Evolutionary conservation across 92 coral and sea anemone genomes (phyloP), one percentile per base, ranked within the genome.

Genomic region (Galaxea fascicularis): DNA sequence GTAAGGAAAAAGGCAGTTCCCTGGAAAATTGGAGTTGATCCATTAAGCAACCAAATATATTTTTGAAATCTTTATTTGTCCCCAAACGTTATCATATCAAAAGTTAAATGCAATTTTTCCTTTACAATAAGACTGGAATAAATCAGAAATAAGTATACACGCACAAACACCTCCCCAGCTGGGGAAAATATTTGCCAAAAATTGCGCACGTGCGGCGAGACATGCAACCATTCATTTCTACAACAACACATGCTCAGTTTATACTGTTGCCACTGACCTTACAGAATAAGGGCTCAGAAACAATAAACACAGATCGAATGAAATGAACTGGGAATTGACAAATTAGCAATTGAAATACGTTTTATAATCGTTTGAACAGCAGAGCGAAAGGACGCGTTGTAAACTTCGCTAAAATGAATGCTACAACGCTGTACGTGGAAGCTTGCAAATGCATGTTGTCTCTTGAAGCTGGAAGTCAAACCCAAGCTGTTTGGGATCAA

Each of bases 381-480:
- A n/a, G n/a, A n/a, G n/a, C 52, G 21, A 31, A 31, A 35, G 52
- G 66, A 41, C 21, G 47, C 75, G 75, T 53, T 60, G 18, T 26
- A 18, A 66, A 46, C 65, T 51, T 12, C 49, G 52, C 20, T 14
- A 44, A 60, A 44, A 93, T 92, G 95, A 97, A 94, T 82, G 99
- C 98, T n/a, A 97, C 99, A 0, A 86, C 90, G 51, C 95, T 97
- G 17, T 94, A 97, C 75, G 99, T 97, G 13, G 95, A 97, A 81
- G 98, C 98, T 31, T 97, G 99, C 83, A 97, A 90, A 78, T 97
- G 94, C 80, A 92, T 97, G 93, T 89, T 94, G 73, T 88, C 91
- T n/a, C 73, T 83, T 39, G 90, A 91, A 72, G 92, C 89, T 79
- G 92, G 81, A 14, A 59, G 46, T 53, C 71, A 91, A 16, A 54